Evolutionary conservation across 2,113 vertebrate species (phyloP).

Genomic region (Plestiodon gilberti): DNA sequence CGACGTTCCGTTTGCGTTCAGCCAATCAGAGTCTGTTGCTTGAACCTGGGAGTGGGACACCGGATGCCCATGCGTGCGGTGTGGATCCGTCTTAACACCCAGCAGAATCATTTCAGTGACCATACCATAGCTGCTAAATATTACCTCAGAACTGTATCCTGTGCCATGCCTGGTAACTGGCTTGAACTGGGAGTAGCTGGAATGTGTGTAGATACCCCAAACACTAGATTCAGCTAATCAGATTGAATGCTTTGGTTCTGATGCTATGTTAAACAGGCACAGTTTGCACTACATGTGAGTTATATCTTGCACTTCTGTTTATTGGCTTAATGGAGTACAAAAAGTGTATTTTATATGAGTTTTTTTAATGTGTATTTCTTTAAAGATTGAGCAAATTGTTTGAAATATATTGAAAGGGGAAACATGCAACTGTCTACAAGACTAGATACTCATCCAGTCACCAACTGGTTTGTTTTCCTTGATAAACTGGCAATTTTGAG

Average conservation of each 20-base stretch:
- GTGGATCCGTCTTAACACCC: too few species aligned
- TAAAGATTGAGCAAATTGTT: background rate
- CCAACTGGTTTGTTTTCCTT: slow-evolving; percentile 34
- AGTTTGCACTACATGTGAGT: background rate
- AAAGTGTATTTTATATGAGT: background rate
- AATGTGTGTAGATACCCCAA: background rate
- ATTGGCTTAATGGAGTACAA: background rate
- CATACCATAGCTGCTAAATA: background rate
- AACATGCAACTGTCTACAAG: background rate
- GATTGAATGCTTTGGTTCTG: background rate
- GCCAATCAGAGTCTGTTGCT: too few species aligned
- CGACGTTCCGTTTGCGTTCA: too few species aligned
- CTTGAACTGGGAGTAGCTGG: background rate
- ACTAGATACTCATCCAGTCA: slow-evolving; percentile 24
- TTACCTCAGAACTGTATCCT: background rate
- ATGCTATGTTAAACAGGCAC: background rate
- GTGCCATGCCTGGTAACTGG: background rate
- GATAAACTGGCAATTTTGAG: slow-evolving; percentile 58
- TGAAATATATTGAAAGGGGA: slow-evolving; percentile 6
- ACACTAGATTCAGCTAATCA: background rate
- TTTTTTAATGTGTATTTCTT: background rate
- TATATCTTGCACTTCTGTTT: background rate
- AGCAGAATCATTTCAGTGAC: background rate
- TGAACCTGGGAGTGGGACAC: too few species aligned
- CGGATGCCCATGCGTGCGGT: too few species aligned